Evolutionary conservation across 1,140 invertebrate genomes (phyloP), one percentile per base, ranked within the genome.

Genomic region (Achroia grisella): DNA sequence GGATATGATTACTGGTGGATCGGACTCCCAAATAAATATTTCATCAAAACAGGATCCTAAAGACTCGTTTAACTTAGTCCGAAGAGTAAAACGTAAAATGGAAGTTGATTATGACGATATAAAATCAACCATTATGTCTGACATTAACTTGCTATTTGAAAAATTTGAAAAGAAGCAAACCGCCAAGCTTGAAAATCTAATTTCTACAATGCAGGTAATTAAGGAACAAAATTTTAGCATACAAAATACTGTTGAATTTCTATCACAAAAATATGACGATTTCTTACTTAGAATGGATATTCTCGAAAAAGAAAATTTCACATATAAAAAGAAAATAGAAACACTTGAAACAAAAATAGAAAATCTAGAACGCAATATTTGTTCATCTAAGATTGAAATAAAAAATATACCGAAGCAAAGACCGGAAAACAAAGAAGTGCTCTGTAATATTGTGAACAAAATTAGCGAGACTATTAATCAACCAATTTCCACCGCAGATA

Each of bases 361-460:
- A 15, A 14, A 28, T 5, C 10, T 48, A 17, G 45, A 48, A n/a
- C 29, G 39, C 0, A 34, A 40, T n/a, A 8, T 31, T 5, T 39
- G 36, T 5, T 14, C 12, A n/a, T 32, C 45, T 1, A 23, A 13
- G 13, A 34, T 48, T 5, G 37, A 48, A 29, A 40, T 48, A 17
- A 40, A 31, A 15, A 48, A 48, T 28, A 28, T 48, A 10, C 45
- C 45, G 2, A 48, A 40, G 29, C 45, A 48, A 31, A n/a, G 10
- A 2, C 9, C 30, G 1, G 45, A 48, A 48, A 48, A 40, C n/a
- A 40, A 48, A 40, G 0, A 8, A 12, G 1, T 28, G 1, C 10
- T 48, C n/a, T n/a, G 11, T 2, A 15, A 29, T 1, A 9, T 48
- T 3, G 30, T 48, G 10, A 40, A 48, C 34, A 33, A 35, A 10